Percentiles rank a stretch among this genome's conserved stretches.
Conservation (phyloP, 2,888 invertebrate species). For the Sphinx pinastri region DNA sequence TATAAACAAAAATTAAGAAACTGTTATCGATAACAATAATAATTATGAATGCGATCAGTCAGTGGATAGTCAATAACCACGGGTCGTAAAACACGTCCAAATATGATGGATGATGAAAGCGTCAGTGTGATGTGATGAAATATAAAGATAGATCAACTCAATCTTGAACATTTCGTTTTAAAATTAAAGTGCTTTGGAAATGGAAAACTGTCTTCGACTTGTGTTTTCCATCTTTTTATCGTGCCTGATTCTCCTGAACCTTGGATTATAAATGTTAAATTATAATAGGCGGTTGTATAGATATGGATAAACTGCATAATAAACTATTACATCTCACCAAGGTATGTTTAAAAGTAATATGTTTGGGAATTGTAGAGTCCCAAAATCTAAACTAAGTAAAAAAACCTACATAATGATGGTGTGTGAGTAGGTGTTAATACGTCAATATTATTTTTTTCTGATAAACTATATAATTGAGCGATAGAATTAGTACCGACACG, state of each 20-base stretch:
- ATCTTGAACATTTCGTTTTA: constrained; percentile 26
- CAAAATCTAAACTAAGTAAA: too few species aligned
- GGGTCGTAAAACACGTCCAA: constrained; percentile 77
- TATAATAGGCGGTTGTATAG: neutral
- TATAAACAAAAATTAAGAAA: neutral
- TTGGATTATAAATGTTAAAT: neutral
- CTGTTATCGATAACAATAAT: constrained; percentile 52
- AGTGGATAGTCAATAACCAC: constrained; percentile 75
- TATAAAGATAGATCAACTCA: constrained; percentile 13
- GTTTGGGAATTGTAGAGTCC: too few species aligned
- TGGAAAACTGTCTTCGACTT: neutral
- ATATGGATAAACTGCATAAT: neutral
- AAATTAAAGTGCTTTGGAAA: constrained; percentile 31
- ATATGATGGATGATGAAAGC: constrained; percentile 78
- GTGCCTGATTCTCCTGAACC: neutral
- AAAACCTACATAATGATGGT: too few species aligned
- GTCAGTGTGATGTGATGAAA: constrained; percentile 68
- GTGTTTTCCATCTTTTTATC: neutral
- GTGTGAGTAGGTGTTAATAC: too few species aligned
- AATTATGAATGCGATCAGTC: constrained; percentile 75
- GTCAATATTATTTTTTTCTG: neutral
- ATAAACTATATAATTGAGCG: constrained; percentile 28
- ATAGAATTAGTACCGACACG: constrained; percentile 18
- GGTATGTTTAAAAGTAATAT: too few species aligned
- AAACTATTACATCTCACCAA: too few species aligned